These are phyloP conservation scores for Perithous albicinctus DNA, from an alignment of 2,888 invertebrate genomes.

Conservation along the genomic window DNA sequence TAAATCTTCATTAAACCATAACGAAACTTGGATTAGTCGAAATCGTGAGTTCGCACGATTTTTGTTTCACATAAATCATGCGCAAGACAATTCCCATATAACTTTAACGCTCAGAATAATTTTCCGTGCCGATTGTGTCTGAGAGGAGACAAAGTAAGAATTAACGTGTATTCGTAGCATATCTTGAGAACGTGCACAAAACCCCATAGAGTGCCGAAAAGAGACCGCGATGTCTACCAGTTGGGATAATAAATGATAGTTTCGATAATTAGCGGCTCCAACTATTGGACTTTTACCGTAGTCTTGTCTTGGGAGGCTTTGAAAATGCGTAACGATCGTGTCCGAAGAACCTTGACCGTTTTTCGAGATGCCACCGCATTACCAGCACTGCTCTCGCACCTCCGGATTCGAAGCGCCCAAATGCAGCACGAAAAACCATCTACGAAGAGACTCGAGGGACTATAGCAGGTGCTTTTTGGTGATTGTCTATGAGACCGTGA, in stretches of 20 bases:
- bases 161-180: neutral
- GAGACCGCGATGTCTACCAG: constrained; percentile 50
- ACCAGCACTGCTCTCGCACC: constrained; percentile 26
- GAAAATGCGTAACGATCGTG: constrained; percentile 67
- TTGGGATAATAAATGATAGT: constrained; percentile 81
- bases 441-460: constrained; percentile 41
- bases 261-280: constrained; percentile 82
- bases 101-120: constrained; percentile 23
- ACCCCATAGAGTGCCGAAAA: constrained; percentile 22
- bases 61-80: constrained; percentile 47
- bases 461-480: constrained; percentile 73
- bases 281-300: neutral
- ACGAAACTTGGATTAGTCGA: neutral
- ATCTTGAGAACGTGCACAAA: neutral
- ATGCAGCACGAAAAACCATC: constrained; percentile 15
- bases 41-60: constrained; percentile 26
- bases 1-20: neutral
- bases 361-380: constrained; percentile 39
- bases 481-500: constrained; percentile 76
- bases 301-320: constrained; percentile 40
- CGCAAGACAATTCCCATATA: neutral
- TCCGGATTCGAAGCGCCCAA: constrained; percentile 25
- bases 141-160: constrained; percentile 23
- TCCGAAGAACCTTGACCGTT: constrained; percentile 40
- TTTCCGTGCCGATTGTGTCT: constrained; percentile 38